These are phyloP conservation scores for Epicampocera succincta DNA, from an alignment of 2,888 invertebrate genomes.

Conservation along the genomic window DNA sequence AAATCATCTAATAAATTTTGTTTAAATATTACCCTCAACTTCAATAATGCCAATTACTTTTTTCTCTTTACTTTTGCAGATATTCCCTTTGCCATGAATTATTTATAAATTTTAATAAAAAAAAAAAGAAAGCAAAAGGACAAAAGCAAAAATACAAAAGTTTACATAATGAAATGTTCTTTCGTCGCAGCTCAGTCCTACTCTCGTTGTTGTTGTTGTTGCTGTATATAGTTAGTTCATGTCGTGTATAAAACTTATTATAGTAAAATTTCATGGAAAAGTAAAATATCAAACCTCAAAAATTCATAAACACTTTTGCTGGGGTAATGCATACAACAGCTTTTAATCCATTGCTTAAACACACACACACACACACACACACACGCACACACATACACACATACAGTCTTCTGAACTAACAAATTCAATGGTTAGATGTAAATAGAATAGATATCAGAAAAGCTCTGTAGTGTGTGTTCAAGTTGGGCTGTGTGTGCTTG, in stretches of 20 bases:
- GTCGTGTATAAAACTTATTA: conserved; percentile 43
- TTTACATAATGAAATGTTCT: conserved; percentile 58
- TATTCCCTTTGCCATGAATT: conserved; percentile 47
- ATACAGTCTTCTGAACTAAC: neutral
- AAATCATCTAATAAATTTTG: conserved; percentile 65
- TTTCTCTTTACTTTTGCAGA: neutral
- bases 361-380: neutral
- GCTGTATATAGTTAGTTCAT: conserved; percentile 8
- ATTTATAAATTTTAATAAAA: conserved; percentile 54
- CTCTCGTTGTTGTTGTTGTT: conserved; percentile 31
- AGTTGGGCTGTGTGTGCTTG: neutral
- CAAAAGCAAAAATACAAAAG: conserved; percentile 36
- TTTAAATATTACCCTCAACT: conserved; percentile 54
- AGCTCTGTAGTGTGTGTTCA: conserved; percentile 1
- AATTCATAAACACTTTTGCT: conserved; percentile 65
- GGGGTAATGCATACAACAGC: conserved; percentile 55
- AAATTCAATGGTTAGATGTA: conserved; percentile 13
- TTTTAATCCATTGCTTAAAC: conserved; percentile 59
- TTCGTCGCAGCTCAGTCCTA: conserved; percentile 26
- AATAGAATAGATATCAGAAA: conserved; percentile 14
- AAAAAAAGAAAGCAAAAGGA: conserved; percentile 35
- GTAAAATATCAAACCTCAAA: conserved; percentile 57
- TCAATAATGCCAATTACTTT: conserved; percentile 62
- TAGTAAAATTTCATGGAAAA: conserved; percentile 61
- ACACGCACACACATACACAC: conserved; percentile 2